phyloP scores from a whole-genome alignment of 2,888 invertebrate species.

The Campoplex nolae region DNA sequence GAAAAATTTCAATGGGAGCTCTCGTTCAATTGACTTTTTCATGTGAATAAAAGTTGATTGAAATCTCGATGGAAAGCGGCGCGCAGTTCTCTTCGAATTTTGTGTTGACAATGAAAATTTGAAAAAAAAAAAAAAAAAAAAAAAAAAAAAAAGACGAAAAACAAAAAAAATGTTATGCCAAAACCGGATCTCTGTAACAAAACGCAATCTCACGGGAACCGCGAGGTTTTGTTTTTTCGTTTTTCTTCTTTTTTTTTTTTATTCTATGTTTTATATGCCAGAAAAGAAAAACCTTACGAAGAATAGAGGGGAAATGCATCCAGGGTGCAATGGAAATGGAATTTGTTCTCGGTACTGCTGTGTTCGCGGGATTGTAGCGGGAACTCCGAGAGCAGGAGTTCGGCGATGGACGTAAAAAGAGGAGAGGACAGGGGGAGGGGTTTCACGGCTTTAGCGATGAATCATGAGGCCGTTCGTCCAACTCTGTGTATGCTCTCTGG shows the following conservation, averaged over 20 bases:
- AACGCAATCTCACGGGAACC: constrained; percentile 28
- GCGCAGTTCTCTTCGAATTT: neutral
- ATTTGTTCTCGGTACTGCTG: constrained; percentile 60
- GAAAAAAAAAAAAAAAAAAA: too few species aligned
- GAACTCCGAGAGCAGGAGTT: constrained; percentile 14
- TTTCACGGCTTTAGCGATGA: constrained; percentile 68
- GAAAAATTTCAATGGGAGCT: neutral
- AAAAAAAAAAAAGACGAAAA: neutral
- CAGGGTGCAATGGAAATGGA: constrained; percentile 67
- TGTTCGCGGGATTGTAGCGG: constrained; percentile 47
- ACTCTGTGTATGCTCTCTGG: constrained; percentile 51
- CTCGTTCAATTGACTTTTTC: neutral
- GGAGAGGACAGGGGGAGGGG: constrained; percentile 43
- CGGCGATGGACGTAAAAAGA: constrained; percentile 58
- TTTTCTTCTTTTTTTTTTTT: neutral
- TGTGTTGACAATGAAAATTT: constrained; percentile 8
- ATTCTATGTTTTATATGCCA: neutral
- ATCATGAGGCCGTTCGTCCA: constrained; percentile 70
- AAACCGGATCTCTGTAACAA: constrained; percentile 7
- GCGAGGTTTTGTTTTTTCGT: neutral
- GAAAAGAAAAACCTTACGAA: constrained; percentile 33
- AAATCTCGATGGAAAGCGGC: neutral
- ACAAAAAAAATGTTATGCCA: neutral
- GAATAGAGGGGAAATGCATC: constrained; percentile 55
- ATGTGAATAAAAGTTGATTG: neutral